phyloP scores from a whole-genome alignment of 1,140 invertebrate species.

The Zaprionus taronus region DNA sequence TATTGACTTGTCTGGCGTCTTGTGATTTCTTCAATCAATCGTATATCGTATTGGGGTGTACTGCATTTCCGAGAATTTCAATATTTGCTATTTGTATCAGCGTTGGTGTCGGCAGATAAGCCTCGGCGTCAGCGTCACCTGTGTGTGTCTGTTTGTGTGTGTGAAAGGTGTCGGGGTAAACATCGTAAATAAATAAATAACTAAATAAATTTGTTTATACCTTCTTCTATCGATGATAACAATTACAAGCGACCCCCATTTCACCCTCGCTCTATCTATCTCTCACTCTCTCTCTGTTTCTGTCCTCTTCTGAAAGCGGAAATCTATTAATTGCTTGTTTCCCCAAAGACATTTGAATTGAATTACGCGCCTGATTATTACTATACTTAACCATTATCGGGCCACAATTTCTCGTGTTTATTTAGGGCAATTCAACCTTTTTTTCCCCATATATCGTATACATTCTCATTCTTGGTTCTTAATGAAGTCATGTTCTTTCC shows the following conservation, averaged over 20 bases:
- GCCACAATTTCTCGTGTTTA: slow-evolving; percentile 45
- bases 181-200: slow-evolving; percentile 47
- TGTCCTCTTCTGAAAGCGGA: slow-evolving; percentile 27
- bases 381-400: slow-evolving; percentile 33
- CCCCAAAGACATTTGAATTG: slow-evolving; percentile 52
- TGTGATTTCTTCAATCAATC: slow-evolving; percentile 39
- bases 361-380: slow-evolving; percentile 59
- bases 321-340: slow-evolving; percentile 59
- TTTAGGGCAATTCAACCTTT: slow-evolving; percentile 46
- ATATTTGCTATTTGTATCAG: slow-evolving; percentile 56
- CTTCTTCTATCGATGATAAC: slow-evolving; percentile 37
- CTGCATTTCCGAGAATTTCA: slow-evolving; percentile 55
- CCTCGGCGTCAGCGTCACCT: slow-evolving; percentile 29
- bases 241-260: slow-evolving; percentile 23
- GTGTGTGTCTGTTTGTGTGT: background rate
- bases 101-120: slow-evolving; percentile 35
- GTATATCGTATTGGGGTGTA: slow-evolving; percentile 1
- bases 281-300: background rate
- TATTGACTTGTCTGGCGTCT: slow-evolving; percentile 20
- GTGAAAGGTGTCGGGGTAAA: slow-evolving; percentile 39
- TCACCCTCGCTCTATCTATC: background rate
- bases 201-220: slow-evolving; percentile 59
- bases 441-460: background rate
- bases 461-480: slow-evolving; percentile 18
- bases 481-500: slow-evolving; percentile 50